phyloP scores from a whole-genome alignment of 92 coral and sea anemone genomes.

The Porites evermanni region DNA sequence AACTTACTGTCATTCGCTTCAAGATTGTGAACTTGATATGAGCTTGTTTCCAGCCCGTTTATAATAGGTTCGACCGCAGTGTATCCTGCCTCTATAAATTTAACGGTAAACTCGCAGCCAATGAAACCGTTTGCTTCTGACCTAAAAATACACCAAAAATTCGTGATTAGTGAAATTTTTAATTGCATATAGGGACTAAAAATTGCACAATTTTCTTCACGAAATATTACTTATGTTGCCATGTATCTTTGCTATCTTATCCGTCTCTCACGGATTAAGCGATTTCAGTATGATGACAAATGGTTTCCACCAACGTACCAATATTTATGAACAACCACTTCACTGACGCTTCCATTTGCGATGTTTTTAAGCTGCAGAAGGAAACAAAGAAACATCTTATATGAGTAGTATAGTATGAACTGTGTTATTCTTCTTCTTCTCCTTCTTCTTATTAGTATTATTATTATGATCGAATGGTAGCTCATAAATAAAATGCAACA shows the following conservation, averaged over 20 bases:
- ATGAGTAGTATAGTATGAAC: no score
- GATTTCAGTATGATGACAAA: no score
- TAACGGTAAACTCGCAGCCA: constrained; percentile 18
- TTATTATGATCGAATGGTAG: no score
- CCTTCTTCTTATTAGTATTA: no score
- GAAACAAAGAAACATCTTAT: background rate
- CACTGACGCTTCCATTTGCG: background rate
- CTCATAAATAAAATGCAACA: background rate
- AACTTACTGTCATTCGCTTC: constrained; percentile 45
- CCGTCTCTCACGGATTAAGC: no score
- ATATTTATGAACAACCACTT: constrained; percentile 4
- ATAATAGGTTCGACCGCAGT: constrained; percentile 26
- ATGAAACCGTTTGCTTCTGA: background rate
- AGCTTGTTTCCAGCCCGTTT: constrained; percentile 10
- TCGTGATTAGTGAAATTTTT: background rate
- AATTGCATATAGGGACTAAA: background rate
- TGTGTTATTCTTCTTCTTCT: no score
- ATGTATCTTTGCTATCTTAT: no score
- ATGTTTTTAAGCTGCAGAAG: background rate
- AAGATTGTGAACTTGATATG: constrained; percentile 5
- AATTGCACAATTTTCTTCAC: no score
- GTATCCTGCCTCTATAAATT: constrained; percentile 19
- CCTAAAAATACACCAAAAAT: background rate
- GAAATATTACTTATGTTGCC: no score
- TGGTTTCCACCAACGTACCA: background rate